Evolutionary conservation across 2,888 invertebrate species (phyloP).

Genomic region (Agrilus cyanescens): DNA sequence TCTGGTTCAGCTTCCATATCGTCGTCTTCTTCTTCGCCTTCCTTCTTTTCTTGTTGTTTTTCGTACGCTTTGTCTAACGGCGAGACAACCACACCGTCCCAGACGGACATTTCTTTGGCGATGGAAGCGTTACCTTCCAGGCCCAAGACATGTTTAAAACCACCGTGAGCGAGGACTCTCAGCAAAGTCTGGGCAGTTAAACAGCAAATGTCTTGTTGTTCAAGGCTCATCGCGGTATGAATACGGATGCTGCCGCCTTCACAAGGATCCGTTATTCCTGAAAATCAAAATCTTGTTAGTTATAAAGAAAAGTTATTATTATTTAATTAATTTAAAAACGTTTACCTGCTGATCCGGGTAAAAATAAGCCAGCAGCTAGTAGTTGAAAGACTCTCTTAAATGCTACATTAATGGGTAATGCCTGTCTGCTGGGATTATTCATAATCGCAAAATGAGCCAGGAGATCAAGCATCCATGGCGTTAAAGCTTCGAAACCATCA

Average conservation of each 20-base stretch:
- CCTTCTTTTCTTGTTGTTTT: slow-evolving; percentile 63
- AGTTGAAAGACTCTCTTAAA: slow-evolving; percentile 85
- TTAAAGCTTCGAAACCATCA: slow-evolving; percentile 79
- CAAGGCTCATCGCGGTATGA: slow-evolving; percentile 80
- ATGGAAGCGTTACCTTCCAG: slow-evolving; percentile 44
- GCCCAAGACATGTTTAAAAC: slow-evolving; percentile 82
- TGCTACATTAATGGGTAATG: slow-evolving; percentile 82
- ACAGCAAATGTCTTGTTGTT: slow-evolving; percentile 88
- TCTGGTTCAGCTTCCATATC: slow-evolving; percentile 53
- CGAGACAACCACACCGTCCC: slow-evolving; percentile 93
- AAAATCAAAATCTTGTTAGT: slow-evolving; percentile 19
- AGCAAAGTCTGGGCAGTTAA: slow-evolving; percentile 88
- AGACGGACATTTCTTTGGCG: slow-evolving; percentile 81
- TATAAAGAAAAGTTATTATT: too few species aligned
- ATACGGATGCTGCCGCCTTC: slow-evolving; percentile 81
- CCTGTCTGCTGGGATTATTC: slow-evolving; percentile 90
- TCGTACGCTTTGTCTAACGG: slow-evolving; percentile 92
- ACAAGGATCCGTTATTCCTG: slow-evolving; percentile 77
- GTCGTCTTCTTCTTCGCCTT: slow-evolving; percentile 56
- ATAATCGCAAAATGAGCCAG: slow-evolving; percentile 92
- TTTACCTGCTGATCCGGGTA: slow-evolving; percentile 78
- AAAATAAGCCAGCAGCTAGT: slow-evolving; percentile 84
- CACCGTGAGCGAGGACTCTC: slow-evolving; percentile 84
- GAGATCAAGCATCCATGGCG: slow-evolving; percentile 94
- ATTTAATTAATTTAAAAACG: slow-evolving; percentile 4